Evolutionary conservation across 2,797 vertebrate genomes (phyloP).

Genomic region (Synaphobranchus kaupii): DNA sequence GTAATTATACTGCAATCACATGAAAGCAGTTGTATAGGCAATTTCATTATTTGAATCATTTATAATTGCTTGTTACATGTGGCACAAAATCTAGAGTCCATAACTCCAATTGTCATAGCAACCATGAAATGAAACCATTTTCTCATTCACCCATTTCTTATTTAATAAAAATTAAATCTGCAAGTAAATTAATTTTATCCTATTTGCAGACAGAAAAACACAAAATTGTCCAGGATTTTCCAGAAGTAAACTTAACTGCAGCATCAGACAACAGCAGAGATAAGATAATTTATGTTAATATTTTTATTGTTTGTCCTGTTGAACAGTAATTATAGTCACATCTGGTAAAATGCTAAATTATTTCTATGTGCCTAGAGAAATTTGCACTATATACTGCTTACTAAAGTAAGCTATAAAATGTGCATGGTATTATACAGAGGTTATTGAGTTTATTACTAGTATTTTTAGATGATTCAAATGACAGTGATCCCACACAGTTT

Average conservation of each 20-base stretch:
- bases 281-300: slow-evolving; percentile 29
- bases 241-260: background rate
- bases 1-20: slow-evolving; percentile 41
- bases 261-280: too few relatives aligned
- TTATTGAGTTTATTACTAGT: too few relatives aligned
- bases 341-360: slow-evolving; percentile 8
- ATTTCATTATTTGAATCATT: slow-evolving; percentile 29
- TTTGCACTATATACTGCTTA: background rate
- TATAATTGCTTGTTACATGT: slow-evolving; percentile 37
- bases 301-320: slow-evolving; percentile 22
- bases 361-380: slow-evolving; percentile 16
- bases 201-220: background rate
- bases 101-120: background rate
- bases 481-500: too few relatives aligned
- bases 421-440: background rate
- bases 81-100: slow-evolving; percentile 25
- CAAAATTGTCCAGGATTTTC: background rate
- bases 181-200: background rate
- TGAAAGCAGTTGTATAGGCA: slow-evolving; percentile 30
- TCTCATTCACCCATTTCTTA: background rate
- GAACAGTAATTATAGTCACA: slow-evolving; percentile 6
- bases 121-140: background rate
- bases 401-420: slow-evolving; percentile 1
- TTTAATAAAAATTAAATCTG: background rate
- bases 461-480: slow-evolving; percentile 10